phyloP scores from a whole-genome alignment of 1,140 invertebrate species.

The Conus ventricosus region DNA sequence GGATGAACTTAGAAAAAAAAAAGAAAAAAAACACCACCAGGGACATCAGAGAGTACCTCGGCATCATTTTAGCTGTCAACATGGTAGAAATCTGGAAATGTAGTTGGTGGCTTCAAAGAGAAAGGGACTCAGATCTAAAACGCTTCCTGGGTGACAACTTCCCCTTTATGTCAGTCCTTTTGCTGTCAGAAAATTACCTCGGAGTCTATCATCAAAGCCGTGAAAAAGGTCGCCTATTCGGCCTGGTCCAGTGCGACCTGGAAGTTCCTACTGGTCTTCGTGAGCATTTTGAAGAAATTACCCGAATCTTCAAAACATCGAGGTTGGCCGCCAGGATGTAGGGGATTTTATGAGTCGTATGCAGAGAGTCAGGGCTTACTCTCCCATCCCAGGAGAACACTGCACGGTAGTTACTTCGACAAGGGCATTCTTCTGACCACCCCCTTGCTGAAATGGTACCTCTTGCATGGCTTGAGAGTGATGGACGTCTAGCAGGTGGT shows the following conservation, averaged over 20 bases:
- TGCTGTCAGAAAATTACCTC: not conserved
- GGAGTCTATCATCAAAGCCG: not conserved
- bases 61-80: not conserved
- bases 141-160: too few relatives aligned
- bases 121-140: too few relatives aligned
- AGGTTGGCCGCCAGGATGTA: constrained; percentile 29
- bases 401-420: constrained; percentile 41
- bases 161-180: not conserved
- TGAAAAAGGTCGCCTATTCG: constrained; percentile 36
- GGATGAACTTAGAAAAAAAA: not conserved
- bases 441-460: not conserved
- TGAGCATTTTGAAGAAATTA: constrained; percentile 47
- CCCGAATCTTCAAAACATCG: constrained; percentile 45
- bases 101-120: not conserved
- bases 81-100: constrained; percentile 3
- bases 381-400: constrained; percentile 30
- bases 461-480: not conserved
- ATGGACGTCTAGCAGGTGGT: not conserved
- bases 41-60: not conserved
- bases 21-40: too few relatives aligned
- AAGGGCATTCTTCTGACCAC: not conserved
- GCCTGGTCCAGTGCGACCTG: constrained; percentile 46
- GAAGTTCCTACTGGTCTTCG: constrained; percentile 28
- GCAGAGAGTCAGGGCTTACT: constrained; percentile 28
- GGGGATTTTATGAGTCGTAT: constrained; percentile 40